A percentile compares a stretch with the other conserved stretches of the same genome.
phyloP scores from a whole-genome alignment of 2,113 vertebrate species.

The Poeciliopsis retropinna region DNA sequence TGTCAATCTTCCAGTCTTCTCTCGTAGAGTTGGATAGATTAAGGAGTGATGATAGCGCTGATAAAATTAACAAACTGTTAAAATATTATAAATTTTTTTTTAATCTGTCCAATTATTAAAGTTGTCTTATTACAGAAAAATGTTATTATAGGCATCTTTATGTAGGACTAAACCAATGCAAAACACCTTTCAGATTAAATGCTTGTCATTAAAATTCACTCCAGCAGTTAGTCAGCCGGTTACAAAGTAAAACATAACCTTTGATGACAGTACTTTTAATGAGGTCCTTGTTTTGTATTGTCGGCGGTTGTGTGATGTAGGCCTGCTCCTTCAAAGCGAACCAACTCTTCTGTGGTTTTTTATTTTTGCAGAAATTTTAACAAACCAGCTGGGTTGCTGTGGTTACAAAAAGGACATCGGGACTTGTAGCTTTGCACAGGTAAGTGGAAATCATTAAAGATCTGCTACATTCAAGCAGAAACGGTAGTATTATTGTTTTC shows the following conservation, averaged over 20 bases:
- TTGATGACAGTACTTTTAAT: constrained; percentile 60
- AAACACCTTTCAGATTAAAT: constrained; percentile 30
- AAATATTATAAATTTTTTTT: neutral
- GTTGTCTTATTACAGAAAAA: constrained; percentile 7
- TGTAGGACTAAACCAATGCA: constrained; percentile 13
- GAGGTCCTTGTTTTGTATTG: constrained; percentile 57
- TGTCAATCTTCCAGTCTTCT: too few species aligned
- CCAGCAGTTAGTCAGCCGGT: constrained; percentile 59
- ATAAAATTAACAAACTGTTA: too few species aligned
- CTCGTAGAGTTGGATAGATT: too few species aligned
- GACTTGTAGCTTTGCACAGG: constrained; percentile 59
- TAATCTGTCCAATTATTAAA: constrained; percentile 3
- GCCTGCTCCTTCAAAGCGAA: constrained; percentile 58
- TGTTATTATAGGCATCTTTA: constrained; percentile 2
- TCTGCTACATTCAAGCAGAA: constrained; percentile 43
- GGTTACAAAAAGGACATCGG: constrained; percentile 65
- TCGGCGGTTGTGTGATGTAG: constrained; percentile 44
- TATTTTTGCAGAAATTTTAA: constrained; percentile 74
- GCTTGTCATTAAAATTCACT: constrained; percentile 61
- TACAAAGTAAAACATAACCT: constrained; percentile 47
- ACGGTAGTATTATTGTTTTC: constrained; percentile 68
- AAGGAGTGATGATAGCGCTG: too few species aligned
- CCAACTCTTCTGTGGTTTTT: constrained; percentile 45
- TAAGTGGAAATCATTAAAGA: constrained; percentile 72
- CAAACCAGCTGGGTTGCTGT: constrained; percentile 65